A percentile compares a stretch with the other conserved stretches of the same genome.
Evolutionary conservation across 2,113 vertebrate species (phyloP).

Genomic region (Hystrix brachyura): DNA sequence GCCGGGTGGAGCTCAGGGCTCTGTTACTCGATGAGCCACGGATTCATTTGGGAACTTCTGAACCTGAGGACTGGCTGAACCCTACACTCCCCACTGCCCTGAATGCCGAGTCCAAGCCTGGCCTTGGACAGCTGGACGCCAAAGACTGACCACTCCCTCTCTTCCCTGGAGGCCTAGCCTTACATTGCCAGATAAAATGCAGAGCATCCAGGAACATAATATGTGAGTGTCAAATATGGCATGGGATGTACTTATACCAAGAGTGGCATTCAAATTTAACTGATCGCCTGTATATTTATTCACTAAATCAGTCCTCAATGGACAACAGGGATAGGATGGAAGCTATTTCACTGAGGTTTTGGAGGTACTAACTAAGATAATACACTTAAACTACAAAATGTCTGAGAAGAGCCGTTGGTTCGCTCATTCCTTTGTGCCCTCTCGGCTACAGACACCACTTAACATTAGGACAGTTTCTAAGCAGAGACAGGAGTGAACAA

Average conservation of each 20-base stretch:
- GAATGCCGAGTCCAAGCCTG: neutral
- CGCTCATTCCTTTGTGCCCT: neutral
- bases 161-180: neutral
- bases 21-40: neutral
- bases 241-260: neutral
- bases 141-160: too few species aligned
- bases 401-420: neutral
- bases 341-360: neutral
- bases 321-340: neutral
- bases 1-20: neutral
- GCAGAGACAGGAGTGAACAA: neutral
- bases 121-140: too few species aligned
- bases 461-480: neutral
- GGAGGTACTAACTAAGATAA: neutral
- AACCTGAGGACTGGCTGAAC: neutral
- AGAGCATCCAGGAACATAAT: neutral
- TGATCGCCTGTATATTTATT: neutral
- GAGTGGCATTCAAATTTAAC: slow-evolving; percentile 19
- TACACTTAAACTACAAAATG: neutral
- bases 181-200: neutral
- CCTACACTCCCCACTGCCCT: neutral
- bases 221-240: neutral
- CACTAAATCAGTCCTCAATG: neutral
- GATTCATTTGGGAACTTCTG: neutral
- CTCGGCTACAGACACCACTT: neutral